phyloP scores from a whole-genome alignment of 2,113 vertebrate genomes.

The Pteropus alecto region DNA sequence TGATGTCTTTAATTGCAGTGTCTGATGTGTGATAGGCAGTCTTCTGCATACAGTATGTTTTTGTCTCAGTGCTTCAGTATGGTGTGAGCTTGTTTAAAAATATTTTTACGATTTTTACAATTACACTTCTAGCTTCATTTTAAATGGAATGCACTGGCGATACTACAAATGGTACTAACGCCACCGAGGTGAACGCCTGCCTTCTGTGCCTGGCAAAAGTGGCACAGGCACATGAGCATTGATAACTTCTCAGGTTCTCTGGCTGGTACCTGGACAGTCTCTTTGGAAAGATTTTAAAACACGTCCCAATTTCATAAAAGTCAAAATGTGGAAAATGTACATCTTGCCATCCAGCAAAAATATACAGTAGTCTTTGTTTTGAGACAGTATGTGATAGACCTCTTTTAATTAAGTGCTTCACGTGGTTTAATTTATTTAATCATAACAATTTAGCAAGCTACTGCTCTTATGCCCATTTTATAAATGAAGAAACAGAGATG shows the following conservation, averaged over 20 bases:
- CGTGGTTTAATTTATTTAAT: background rate
- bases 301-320: background rate
- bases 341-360: background rate
- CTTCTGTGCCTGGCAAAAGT: background rate
- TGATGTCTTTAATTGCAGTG: background rate
- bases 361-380: background rate
- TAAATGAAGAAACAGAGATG: background rate
- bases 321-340: background rate
- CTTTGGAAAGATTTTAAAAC: background rate
- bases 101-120: background rate
- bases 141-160: background rate
- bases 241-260: background rate
- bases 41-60: background rate
- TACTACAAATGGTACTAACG: background rate
- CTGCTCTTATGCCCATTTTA: background rate
- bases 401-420: background rate
- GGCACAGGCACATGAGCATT: accelerated
- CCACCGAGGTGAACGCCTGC: background rate
- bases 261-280: background rate
- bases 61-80: background rate
- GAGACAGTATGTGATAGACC: background rate
- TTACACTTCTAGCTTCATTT: background rate
- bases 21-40: background rate
- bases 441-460: background rate
- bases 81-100: background rate